These are phyloP conservation scores for Orbicella faveolata DNA, from an alignment of 64 coral and sea anemone species.

Conservation along the genomic window DNA sequence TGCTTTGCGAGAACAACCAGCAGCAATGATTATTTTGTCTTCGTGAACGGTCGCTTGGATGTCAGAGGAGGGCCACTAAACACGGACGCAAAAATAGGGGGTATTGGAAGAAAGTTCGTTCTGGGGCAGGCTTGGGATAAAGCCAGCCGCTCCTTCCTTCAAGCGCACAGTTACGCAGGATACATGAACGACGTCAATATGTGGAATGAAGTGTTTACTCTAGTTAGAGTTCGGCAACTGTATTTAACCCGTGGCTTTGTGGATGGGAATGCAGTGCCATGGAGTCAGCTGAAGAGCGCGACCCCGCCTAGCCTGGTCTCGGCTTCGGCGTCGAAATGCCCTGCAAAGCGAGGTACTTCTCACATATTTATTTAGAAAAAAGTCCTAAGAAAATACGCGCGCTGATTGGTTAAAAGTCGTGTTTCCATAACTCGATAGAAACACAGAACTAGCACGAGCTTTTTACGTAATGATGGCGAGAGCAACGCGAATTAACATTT, in stretches of 20 bases:
- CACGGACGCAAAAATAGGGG: background rate
- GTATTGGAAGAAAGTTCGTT: background rate
- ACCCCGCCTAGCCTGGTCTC: background rate
- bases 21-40: background rate
- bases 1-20: background rate
- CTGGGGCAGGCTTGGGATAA: background rate
- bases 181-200: background rate
- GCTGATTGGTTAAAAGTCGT: too few species aligned
- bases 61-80: background rate
- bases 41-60: background rate
- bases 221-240: background rate
- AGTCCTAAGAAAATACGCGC: too few species aligned
- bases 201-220: background rate
- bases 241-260: background rate
- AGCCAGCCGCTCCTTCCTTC: background rate
- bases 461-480: too few species aligned
- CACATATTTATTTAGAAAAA: too few species aligned
- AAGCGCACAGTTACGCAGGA: background rate
- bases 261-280: background rate
- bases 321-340: background rate
- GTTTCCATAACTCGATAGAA: too few species aligned
- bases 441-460: too few species aligned
- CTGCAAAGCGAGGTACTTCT: background rate
- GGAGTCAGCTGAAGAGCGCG: background rate
- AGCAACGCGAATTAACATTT: too few species aligned